Evolutionary conservation across 2,888 invertebrate genomes (phyloP).

Genomic region (Scaptomyza cyrtandrae): DNA sequence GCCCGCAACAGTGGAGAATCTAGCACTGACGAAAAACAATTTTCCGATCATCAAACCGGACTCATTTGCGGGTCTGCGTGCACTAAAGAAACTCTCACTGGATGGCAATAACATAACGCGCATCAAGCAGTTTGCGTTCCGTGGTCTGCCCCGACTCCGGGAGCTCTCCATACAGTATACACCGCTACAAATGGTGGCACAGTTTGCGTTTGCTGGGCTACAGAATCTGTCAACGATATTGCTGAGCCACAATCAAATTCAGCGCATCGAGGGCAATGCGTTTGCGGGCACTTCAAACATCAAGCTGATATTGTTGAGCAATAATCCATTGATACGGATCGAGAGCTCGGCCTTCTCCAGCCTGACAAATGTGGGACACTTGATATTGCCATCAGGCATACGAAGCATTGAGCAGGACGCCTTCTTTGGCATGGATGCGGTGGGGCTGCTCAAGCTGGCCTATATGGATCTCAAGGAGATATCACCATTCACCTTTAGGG

Average conservation of each 20-base stretch:
- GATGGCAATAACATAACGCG: constrained; percentile 94
- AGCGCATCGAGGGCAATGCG: constrained; percentile 90
- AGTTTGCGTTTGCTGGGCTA: constrained; percentile 93
- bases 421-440: constrained; percentile 92
- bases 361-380: constrained; percentile 91
- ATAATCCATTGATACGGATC: constrained; percentile 93
- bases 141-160: constrained; percentile 90
- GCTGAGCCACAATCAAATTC: constrained; percentile 89
- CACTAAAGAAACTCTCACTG: constrained; percentile 92
- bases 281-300: constrained; percentile 95
- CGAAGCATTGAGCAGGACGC: constrained; percentile 91
- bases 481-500: constrained; percentile 90
- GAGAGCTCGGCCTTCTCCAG: constrained; percentile 93
- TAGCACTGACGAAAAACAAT: constrained; percentile 94
- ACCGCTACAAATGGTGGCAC: constrained; percentile 91
- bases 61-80: constrained; percentile 92
- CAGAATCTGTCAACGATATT: constrained; percentile 91
- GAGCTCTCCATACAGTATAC: constrained; percentile 95
- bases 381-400: constrained; percentile 93
- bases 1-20: constrained; percentile 91
- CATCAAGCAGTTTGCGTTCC: constrained; percentile 94
- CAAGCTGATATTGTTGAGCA: constrained; percentile 91
- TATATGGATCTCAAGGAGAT: constrained; percentile 93
- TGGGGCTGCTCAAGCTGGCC: constrained; percentile 92
- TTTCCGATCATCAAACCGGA: constrained; percentile 92